Conservation (phyloP, 2,113 vertebrate genomes). For the Ceuthmochares aereus region DNA sequence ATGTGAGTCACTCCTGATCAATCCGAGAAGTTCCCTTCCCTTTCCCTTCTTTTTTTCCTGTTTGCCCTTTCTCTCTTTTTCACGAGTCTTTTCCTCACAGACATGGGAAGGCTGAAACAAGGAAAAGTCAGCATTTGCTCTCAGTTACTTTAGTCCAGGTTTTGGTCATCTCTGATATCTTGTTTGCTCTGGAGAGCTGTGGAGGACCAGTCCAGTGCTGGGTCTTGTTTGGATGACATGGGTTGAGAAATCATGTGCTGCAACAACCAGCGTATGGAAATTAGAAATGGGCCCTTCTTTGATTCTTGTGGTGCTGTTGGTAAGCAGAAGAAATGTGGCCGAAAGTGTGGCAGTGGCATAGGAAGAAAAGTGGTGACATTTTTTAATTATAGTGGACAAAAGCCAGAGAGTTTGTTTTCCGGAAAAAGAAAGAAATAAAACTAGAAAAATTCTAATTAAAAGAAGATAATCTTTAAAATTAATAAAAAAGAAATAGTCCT, state of each 20-base stretch:
- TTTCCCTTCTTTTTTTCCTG: not conserved
- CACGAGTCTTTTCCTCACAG: not conserved
- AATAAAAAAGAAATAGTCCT: not conserved
- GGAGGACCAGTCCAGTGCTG: not conserved
- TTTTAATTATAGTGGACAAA: not conserved
- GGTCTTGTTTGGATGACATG: not conserved
- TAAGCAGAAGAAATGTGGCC: not conserved
- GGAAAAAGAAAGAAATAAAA: not conserved
- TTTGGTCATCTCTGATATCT: not conserved
- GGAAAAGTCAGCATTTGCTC: not conserved
- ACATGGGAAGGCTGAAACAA: not conserved
- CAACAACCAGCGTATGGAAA: accelerated
- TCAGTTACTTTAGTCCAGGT: not conserved
- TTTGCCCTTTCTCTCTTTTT: not conserved
- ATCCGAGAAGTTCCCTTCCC: not conserved
- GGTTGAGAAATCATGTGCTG: not conserved
- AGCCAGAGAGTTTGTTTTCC: not conserved
- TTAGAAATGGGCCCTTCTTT: not conserved
- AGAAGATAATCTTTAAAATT: not conserved
- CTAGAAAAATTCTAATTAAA: not conserved
- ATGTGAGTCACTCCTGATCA: not conserved
- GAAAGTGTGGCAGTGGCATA: not conserved
- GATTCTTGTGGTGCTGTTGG: not conserved
- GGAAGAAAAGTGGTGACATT: not conserved
- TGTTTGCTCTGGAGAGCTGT: not conserved